Conservation (phyloP, 2,888 invertebrate genomes). For the Eugnorisma glareosa region DNA sequence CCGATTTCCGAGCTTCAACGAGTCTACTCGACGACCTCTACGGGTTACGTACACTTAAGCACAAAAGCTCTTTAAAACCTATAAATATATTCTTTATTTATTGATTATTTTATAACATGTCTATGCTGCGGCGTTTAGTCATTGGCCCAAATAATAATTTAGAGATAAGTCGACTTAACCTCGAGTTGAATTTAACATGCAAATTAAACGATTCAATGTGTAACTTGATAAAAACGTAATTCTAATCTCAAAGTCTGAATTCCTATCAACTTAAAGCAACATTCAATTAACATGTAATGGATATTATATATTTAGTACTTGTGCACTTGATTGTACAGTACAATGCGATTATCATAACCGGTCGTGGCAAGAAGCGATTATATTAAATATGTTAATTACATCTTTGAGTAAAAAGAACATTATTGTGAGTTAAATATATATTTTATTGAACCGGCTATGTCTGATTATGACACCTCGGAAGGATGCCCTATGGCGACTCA, state of each 20-base stretch:
- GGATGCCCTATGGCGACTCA: constrained; percentile 48
- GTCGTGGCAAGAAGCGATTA: constrained; percentile 79
- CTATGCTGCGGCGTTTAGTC: not conserved
- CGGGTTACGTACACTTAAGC: constrained; percentile 67
- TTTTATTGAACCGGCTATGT: constrained; percentile 74
- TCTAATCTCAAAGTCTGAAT: constrained; percentile 11
- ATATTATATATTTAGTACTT: constrained; percentile 51
- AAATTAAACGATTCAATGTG: constrained; percentile 5
- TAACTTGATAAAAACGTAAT: not conserved
- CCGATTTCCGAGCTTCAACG: constrained; percentile 78
- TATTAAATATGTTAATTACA: constrained; percentile 83
- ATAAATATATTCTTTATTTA: constrained; percentile 12
- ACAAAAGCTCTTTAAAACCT: constrained; percentile 49
- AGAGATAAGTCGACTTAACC: constrained; percentile 26
- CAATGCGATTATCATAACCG: constrained; percentile 82
- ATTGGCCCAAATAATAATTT: constrained; percentile 39
- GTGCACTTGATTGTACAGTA: constrained; percentile 71
- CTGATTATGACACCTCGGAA: constrained; percentile 60
- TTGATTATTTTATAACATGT: constrained; percentile 16
- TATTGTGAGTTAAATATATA: constrained; percentile 80
- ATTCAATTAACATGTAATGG: constrained; percentile 20
- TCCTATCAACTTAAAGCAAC: constrained; percentile 8
- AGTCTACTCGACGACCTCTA: constrained; percentile 75
- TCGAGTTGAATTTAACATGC: constrained; percentile 13
- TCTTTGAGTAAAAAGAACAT: constrained; percentile 75